Base-by-base conservation (phyloP, 2,113 vertebrate genomes). In the Hemicordylus capensis region DNA sequence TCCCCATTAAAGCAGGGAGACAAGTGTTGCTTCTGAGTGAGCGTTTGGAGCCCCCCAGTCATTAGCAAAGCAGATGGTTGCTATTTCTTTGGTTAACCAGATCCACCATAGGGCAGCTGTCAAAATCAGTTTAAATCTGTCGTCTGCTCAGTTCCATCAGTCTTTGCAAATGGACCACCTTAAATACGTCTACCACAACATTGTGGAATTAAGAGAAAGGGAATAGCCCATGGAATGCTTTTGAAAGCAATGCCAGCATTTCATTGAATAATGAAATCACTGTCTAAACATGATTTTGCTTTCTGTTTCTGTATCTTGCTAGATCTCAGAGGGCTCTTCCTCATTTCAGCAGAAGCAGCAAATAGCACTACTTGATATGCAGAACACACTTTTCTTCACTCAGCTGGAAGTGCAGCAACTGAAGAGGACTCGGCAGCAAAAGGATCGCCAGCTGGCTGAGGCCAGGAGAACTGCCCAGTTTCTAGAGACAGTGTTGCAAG, bases 371-470 rank as follows among this genome's bases (percentile, higher is more conserved):
- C 95, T 98, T 2, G 96, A 97, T 31, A 95, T 98, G 59, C 97
- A 99, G 94, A 97, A 96, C 6, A 90, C 95, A 0, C 95, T 98
- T 56, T 98, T 99, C 96, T 97, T 95, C 90, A 95, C 96, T 78
- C 98, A 98, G 94, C 94, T 98, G 89, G 97, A 99, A 93, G 94
- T 98, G 48, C 97, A 97, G 95, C 97, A 95, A 1, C 88, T 95
- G 58, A 96, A 97, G 90, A 95, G 97, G 85, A 82, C 83, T 19
- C 94, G 97, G 54, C 84, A 75, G 3, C 97, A 97, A 88, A 97
- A 95, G 24, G 96, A 96, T n/a, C 94, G 96, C 63, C 95, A 95
- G 1, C 93, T 97, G 88, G 90, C 94, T 3, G 97, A 98, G 86
- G 95, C 96, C 88, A 94, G 66, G 72, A 93, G 93, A 8, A 86